A percentile compares a stretch with the other conserved stretches of the same genome.
phyloP scores from a whole-genome alignment of 2,113 vertebrate genomes.

The Eleginops maclovinus region DNA sequence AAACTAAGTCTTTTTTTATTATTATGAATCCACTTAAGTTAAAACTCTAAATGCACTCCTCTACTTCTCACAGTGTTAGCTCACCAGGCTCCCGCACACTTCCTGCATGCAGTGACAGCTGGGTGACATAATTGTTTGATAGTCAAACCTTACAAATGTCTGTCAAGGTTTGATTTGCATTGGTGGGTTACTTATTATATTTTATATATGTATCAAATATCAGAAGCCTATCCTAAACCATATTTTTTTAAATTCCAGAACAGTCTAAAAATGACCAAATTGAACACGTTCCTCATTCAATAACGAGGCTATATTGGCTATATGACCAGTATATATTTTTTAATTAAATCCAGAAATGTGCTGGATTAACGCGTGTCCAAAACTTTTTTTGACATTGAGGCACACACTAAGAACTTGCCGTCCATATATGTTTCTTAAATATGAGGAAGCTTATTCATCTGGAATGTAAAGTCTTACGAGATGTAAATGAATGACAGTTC shows the following conservation, averaged over 20 bases:
- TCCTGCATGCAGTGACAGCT: conserved; percentile 39
- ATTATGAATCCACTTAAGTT: neutral
- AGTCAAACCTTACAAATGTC: neutral
- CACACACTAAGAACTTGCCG: neutral
- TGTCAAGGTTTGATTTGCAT: conserved; percentile 4
- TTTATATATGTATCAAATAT: neutral
- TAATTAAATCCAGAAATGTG: neutral
- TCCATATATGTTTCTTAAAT: neutral
- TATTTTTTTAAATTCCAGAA: neutral
- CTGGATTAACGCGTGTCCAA: too few relatives aligned
- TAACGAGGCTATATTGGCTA: neutral
- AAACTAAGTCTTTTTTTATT: neutral
- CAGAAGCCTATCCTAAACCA: neutral
- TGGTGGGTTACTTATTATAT: neutral
- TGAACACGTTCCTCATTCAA: neutral
- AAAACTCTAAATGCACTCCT: neutral
- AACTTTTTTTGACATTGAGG: conserved; percentile 39
- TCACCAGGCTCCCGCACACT: conserved; percentile 17
- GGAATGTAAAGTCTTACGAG: neutral
- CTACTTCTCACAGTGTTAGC: conserved; percentile 23
- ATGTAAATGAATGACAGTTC: conserved; percentile 44
- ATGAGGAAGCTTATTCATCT: neutral
- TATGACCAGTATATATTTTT: neutral
- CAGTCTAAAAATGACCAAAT: neutral
- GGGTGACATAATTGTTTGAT: conserved; percentile 26